Evolutionary conservation across 2,113 vertebrate species (phyloP).

Genomic region (Chaetops frenatus): DNA sequence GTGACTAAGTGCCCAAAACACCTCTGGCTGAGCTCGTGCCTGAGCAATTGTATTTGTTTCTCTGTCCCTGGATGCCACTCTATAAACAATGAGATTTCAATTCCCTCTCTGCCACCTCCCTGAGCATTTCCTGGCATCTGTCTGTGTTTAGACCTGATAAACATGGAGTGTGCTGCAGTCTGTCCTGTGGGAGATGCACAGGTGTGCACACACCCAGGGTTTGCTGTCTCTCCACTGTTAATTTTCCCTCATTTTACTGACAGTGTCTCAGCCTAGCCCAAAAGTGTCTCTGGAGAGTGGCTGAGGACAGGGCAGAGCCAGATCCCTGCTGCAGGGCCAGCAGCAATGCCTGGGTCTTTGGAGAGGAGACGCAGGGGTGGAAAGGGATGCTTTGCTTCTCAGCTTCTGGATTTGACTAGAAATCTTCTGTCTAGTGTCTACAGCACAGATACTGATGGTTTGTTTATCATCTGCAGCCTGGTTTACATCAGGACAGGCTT

Average conservation of each 20-base stretch:
- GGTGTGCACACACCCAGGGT: not conserved
- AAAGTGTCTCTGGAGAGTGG: not conserved
- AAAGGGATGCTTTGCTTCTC: not conserved
- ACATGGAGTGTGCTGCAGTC: not conserved
- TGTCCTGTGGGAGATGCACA: not conserved
- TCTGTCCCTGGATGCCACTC: not conserved
- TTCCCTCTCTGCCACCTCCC: not conserved
- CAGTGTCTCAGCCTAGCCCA: not conserved
- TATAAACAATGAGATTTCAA: not conserved
- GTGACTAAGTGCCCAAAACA: not conserved
- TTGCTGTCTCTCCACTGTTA: not conserved
- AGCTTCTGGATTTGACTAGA: not conserved
- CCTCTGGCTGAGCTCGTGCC: not conserved
- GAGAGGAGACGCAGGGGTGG: not conserved
- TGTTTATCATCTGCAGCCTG: not conserved
- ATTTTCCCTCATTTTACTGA: not conserved
- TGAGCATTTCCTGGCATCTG: not conserved
- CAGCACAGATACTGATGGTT: not conserved
- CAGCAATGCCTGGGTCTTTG: not conserved
- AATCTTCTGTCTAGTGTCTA: not conserved
- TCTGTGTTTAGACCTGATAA: not conserved
- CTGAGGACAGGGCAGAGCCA: not conserved
- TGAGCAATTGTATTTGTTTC: not conserved
- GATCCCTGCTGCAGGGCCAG: not conserved
- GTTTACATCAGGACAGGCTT: not conserved